Base-by-base conservation (phyloP, 2,888 invertebrate species). In the Nemurella pictetii region DNA sequence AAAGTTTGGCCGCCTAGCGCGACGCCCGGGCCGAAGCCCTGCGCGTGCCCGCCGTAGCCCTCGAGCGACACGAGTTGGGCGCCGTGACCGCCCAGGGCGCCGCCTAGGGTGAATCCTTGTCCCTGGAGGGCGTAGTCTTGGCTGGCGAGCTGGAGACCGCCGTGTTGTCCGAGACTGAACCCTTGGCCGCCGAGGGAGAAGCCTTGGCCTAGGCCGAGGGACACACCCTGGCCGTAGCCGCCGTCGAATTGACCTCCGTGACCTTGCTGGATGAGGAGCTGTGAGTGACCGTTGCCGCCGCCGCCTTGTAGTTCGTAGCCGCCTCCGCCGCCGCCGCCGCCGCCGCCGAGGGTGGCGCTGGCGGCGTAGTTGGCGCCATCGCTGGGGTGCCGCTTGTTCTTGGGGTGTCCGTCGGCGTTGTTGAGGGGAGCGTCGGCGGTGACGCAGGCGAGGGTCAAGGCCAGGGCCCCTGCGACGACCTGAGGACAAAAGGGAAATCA, bases 331-430 rank as follows among this genome's bases (percentile, higher is more conserved):
- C 77, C 75, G 83, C 75, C 81, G 73, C 4, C 29, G 83, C 30
- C 35, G 80, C 35, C 26, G 26, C 78, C 35, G 84, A 12, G 27
- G 12, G 7, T 26, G 28, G 26, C 74, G 27, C n/a, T 26, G 15
- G 35, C 80, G 0, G 84, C 81, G 26, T 84, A 82, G 5, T 82
- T 81, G 26, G 84, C 81, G 78, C 75, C 77, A 28, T 85, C 81
- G 29, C 74, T 27, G 30, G 85, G 26, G n/a, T 81, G 0, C 5
- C 55, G 55, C 9, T 29, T 25, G 7, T 28, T n/a, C 9, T 75
- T 83, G 25, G 74, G 27, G 80, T 75, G 74, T n/a, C 30, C 27
- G 74, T 15, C 1, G 28, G 27, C 27, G 74, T 20, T 25, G 29
- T 81, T 72, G 72, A 84, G 9, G 25, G 73, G 4, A 29, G 75